These are phyloP conservation scores for Tichodroma muraria DNA, from an alignment of 2,113 vertebrate genomes.

Conservation along the genomic window DNA sequence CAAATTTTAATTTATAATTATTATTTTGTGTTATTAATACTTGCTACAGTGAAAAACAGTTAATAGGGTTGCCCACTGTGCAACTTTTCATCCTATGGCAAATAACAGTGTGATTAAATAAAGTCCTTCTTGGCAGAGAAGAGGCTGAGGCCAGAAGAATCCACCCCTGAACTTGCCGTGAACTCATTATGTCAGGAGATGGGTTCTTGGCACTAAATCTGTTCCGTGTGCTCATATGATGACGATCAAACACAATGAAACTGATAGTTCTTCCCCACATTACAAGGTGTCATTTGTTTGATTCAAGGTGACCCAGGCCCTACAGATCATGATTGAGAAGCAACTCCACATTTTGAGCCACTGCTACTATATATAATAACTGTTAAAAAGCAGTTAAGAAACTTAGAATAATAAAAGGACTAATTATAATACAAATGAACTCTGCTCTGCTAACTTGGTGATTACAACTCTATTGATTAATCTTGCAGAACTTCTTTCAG, in stretches of 20 bases:
- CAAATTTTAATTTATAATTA: neutral
- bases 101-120: neutral
- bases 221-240: rapidly evolving
- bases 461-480: neutral
- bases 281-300: neutral
- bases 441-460: neutral
- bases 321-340: neutral
- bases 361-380: neutral
- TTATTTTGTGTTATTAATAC: neutral
- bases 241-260: neutral
- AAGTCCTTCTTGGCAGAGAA: neutral
- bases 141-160: neutral
- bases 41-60: neutral
- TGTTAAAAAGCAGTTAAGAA: neutral
- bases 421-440: neutral
- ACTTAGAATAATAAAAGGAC: neutral
- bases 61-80: neutral
- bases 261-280: neutral
- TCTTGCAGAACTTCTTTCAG: neutral
- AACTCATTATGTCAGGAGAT: neutral
- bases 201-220: neutral
- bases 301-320: neutral
- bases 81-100: neutral
- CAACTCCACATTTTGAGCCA: neutral
- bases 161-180: neutral